phyloP scores from a whole-genome alignment of 2,113 vertebrate species.

The Chascanopsetta lugubris region DNA sequence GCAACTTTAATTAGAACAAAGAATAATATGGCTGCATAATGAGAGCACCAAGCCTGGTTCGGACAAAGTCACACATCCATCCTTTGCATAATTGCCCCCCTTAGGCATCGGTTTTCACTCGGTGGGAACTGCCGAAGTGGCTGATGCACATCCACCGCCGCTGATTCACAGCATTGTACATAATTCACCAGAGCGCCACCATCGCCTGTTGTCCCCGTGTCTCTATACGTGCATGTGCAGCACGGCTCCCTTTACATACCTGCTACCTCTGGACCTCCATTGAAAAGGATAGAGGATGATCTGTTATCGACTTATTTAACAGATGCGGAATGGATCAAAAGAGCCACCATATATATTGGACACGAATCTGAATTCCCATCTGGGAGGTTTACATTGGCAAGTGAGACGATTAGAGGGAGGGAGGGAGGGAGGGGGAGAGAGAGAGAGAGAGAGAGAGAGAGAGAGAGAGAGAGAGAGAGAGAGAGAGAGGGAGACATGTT shows the following conservation, averaged over 20 bases:
- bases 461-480: conserved; percentile 2
- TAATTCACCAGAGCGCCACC: conserved; percentile 7
- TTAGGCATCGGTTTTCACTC: background rate
- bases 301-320: conserved; percentile 62
- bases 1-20: conserved; percentile 30
- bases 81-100: conserved; percentile 14
- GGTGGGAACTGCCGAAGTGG: conserved; percentile 2
- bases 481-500: background rate
- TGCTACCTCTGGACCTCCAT: conserved; percentile 24
- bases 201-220: background rate
- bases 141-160: conserved; percentile 1
- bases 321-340: conserved; percentile 23
- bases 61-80: conserved; percentile 25
- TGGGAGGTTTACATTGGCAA: conserved; percentile 25
- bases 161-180: background rate
- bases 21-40: conserved; percentile 22
- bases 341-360: conserved; percentile 41
- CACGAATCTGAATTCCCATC: conserved; percentile 46
- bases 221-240: background rate
- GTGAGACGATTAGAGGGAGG: conserved; percentile 8
- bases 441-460: conserved; percentile 12
- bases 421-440: conserved; percentile 13
- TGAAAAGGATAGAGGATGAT: conserved; percentile 30
- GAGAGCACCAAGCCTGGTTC: conserved; percentile 25
- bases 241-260: conserved; percentile 16